A percentile compares a stretch with the other conserved stretches of the same genome.
Evolutionary conservation across 2,888 invertebrate species (phyloP).

Genomic region (Dolichopus griseipennis): DNA sequence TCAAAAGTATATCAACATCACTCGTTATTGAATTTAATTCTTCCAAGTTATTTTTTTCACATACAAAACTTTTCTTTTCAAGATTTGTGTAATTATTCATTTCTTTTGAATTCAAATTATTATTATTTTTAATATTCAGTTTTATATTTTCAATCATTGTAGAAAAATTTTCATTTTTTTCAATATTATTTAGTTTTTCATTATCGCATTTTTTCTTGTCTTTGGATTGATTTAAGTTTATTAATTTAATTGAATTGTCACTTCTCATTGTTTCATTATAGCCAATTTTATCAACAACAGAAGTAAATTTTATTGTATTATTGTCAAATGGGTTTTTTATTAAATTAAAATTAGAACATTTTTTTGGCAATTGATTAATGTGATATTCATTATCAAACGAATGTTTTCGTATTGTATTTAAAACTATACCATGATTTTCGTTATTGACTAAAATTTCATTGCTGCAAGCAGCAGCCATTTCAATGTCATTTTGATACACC

Average conservation of each 20-base stretch:
- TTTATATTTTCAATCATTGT: constrained; percentile 9
- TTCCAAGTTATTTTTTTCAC: constrained; percentile 24
- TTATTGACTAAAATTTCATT: constrained; percentile 25
- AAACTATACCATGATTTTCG: constrained; percentile 21
- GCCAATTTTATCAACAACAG: not conserved
- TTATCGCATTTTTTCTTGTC: not conserved
- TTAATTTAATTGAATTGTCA: not conserved
- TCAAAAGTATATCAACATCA: constrained; percentile 37
- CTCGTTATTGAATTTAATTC: constrained; percentile 38
- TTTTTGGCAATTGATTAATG: not conserved
- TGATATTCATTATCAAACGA: constrained; percentile 13
- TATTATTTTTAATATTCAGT: not conserved
- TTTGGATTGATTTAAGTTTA: not conserved
- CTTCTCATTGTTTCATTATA: not conserved
- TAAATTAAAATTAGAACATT: not conserved
- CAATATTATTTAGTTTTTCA: not conserved
- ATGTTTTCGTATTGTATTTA: constrained; percentile 20
- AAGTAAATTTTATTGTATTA: not conserved
- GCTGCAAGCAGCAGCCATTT: constrained; percentile 28
- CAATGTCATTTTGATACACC: constrained; percentile 15
- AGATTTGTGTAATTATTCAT: not conserved
- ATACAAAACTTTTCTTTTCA: not conserved
- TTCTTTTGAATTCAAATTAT: not conserved
- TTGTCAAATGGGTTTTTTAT: not conserved
- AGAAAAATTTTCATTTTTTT: constrained; percentile 17